Percentiles rank a stretch among this genome's conserved stretches.
These are phyloP conservation scores for Antheraea assamensis DNA, from an alignment of 2,888 invertebrate species.

Conservation along the genomic window DNA sequence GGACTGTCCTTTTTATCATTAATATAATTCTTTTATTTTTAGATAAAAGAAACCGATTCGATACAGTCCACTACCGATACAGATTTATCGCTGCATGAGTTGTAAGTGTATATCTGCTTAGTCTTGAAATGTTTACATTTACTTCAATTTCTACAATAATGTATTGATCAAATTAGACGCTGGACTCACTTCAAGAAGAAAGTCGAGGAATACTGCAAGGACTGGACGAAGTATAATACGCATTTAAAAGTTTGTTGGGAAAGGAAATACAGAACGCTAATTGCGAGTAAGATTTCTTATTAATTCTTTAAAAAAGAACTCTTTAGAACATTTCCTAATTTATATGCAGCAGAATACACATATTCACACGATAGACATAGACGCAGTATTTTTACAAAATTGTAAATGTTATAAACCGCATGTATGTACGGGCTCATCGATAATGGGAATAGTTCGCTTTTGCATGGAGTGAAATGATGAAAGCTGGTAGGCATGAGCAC, in stretches of 20 bases:
- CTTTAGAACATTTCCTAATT: no score
- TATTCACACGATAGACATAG: no score
- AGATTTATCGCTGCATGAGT: conserved; percentile 37
- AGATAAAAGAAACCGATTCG: conserved; percentile 62
- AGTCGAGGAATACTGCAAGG: conserved; percentile 53
- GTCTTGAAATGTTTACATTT: conserved; percentile 10
- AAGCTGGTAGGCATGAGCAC: no score
- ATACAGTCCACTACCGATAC: conserved; percentile 35
- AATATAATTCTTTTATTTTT: conserved; percentile 22
- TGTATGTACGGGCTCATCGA: no score
- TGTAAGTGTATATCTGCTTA: conserved; percentile 43
- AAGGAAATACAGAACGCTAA: conserved; percentile 54
- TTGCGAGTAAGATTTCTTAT: conserved; percentile 47
- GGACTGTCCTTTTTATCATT: background rate
- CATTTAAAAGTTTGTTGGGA: conserved; percentile 65
- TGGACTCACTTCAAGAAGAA: conserved; percentile 62
- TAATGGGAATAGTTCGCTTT: no score
- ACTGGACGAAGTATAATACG: conserved; percentile 64
- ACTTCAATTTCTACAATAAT: conserved; percentile 14
- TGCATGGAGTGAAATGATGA: no score
- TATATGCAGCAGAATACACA: no score
- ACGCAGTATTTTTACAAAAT: no score
- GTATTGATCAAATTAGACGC: conserved; percentile 42
- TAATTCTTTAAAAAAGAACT: background rate
- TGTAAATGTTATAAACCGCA: no score